Conservation (phyloP, 2,888 invertebrate species). For the Drosophila merina region DNA sequence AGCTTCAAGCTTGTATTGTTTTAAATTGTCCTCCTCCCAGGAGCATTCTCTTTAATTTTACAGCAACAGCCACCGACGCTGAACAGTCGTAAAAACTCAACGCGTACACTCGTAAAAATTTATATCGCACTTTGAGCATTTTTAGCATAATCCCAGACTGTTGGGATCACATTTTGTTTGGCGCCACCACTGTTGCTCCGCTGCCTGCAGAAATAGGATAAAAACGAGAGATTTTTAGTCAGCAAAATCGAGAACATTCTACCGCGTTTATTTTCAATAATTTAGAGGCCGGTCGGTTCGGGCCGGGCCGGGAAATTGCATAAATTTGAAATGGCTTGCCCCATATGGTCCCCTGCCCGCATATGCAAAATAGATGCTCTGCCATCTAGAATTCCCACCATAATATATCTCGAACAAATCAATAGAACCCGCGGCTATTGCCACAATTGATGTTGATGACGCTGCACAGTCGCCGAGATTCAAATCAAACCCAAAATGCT, state of each 20-base stretch:
- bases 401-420: slow-evolving; percentile 40
- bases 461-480: slow-evolving; percentile 50
- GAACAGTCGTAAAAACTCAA: slow-evolving; percentile 67
- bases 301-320: slow-evolving; percentile 32
- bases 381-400: slow-evolving; percentile 31
- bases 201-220: slow-evolving; percentile 19
- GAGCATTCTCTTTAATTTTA: slow-evolving; percentile 25
- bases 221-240: slow-evolving; percentile 19
- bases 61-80: slow-evolving; percentile 31
- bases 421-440: slow-evolving; percentile 39
- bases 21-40: slow-evolving; percentile 52
- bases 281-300: slow-evolving; percentile 11
- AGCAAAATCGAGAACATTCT: slow-evolving; percentile 17
- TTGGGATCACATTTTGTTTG: slow-evolving; percentile 29
- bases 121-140: slow-evolving; percentile 62
- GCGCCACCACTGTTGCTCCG: slow-evolving; percentile 12
- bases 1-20: slow-evolving; percentile 57
- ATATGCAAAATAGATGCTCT: slow-evolving; percentile 28
- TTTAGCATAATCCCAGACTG: slow-evolving; percentile 34
- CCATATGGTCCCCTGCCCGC: slow-evolving; percentile 40
- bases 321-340: slow-evolving; percentile 45
- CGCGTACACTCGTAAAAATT: slow-evolving; percentile 70
- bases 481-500: slow-evolving; percentile 68
- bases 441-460: slow-evolving; percentile 39
- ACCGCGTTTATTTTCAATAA: slow-evolving; percentile 35